Conservation (phyloP, 2,888 invertebrate species). For the Latrodectus hesperus region DNA sequence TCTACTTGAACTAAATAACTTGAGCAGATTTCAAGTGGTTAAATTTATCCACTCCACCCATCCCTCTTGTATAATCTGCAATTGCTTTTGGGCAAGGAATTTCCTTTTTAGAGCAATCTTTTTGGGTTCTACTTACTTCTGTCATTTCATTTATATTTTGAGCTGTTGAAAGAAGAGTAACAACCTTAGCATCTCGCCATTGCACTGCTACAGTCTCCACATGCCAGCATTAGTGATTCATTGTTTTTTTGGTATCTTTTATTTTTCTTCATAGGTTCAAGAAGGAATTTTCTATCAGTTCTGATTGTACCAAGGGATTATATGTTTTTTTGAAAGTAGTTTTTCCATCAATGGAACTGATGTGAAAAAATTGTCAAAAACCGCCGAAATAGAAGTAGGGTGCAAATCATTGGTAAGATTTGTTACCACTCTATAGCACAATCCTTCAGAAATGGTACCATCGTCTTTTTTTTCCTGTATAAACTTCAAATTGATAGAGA, state of each 20-base stretch:
- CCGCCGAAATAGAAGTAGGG: background rate
- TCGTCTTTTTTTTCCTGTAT: slow-evolving; percentile 17
- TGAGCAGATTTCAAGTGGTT: slow-evolving; percentile 14
- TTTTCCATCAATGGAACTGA: slow-evolving; percentile 3
- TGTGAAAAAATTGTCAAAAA: slow-evolving; percentile 26
- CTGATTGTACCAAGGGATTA: slow-evolving; percentile 15
- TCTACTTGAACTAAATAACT: slow-evolving; percentile 20
- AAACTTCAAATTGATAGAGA: slow-evolving; percentile 31
- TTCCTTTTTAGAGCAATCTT: slow-evolving; percentile 12
- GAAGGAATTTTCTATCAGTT: slow-evolving; percentile 16
- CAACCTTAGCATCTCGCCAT: slow-evolving; percentile 7
- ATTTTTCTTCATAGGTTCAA: slow-evolving; percentile 14
- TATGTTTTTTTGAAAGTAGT: slow-evolving; percentile 12
- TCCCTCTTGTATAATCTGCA: background rate
- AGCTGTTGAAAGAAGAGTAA: slow-evolving; percentile 24
- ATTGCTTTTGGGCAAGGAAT: slow-evolving; percentile 3
- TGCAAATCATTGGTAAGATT: too few relatives aligned
- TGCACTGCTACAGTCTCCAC: slow-evolving; percentile 17
- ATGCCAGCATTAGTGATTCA: slow-evolving; percentile 9
- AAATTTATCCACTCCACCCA: background rate
- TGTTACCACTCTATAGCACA: too few relatives aligned
- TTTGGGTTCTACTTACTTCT: slow-evolving; percentile 17
- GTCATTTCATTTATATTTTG: slow-evolving; percentile 27
- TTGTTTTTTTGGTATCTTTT: slow-evolving; percentile 20
- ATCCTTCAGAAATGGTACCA: too few relatives aligned